phyloP scores from a whole-genome alignment of 2,113 vertebrate genomes.

The Phalacrocorax carbo region DNA sequence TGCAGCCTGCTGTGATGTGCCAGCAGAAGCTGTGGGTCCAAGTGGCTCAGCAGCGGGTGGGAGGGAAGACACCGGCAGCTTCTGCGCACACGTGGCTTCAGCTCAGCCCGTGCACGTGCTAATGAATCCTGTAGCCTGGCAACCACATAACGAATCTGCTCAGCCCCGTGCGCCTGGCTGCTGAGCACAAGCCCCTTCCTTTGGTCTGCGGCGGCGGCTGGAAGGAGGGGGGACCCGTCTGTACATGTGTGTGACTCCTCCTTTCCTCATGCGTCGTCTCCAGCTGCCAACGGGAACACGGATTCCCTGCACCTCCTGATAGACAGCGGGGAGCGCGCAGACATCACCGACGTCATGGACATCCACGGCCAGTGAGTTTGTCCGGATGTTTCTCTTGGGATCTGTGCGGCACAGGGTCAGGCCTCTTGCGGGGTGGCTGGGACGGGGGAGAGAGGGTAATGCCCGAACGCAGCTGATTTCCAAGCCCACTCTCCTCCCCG shows the following conservation, averaged over 20 bases:
- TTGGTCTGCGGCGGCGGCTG: not conserved
- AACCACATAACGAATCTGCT: not conserved
- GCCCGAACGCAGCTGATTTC: rapidly evolving
- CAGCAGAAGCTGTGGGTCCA: not conserved
- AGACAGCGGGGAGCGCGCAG: constrained; percentile 83
- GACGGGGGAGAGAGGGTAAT: not conserved
- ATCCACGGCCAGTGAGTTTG: constrained; percentile 88
- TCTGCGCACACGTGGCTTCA: not conserved
- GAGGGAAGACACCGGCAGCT: not conserved
- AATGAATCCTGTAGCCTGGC: not conserved
- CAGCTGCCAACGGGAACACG: constrained; percentile 90
- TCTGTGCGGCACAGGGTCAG: not conserved
- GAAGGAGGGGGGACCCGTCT: not conserved
- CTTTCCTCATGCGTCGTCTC: not conserved
- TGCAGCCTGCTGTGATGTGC: not conserved
- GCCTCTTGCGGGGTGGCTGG: rapidly evolving
- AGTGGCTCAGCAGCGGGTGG: not conserved
- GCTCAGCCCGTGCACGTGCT: not conserved
- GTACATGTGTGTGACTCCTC: not conserved
- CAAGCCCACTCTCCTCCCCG: not conserved
- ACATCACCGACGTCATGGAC: constrained; percentile 88
- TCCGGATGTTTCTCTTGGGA: not conserved
- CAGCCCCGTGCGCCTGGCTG: not conserved
- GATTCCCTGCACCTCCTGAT: constrained; percentile 93
- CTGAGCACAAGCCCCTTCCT: not conserved